These are phyloP conservation scores for Pseudomyrmex concolor DNA, from an alignment of 1,140 invertebrate genomes.

Conservation along the genomic window DNA sequence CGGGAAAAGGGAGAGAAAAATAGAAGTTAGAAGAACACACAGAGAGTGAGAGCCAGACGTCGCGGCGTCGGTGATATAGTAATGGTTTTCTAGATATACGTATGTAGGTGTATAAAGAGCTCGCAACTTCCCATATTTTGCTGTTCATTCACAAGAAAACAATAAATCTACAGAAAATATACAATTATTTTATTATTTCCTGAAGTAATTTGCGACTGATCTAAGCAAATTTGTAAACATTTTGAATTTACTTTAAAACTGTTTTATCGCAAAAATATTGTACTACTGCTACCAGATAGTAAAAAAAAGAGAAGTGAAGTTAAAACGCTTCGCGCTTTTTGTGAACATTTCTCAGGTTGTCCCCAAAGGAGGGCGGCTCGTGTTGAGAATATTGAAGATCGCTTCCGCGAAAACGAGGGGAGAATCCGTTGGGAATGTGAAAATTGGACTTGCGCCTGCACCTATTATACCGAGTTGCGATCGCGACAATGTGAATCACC, in stretches of 20 bases:
- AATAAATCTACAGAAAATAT: background rate
- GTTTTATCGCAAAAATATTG: background rate
- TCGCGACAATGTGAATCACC: conserved; percentile 18
- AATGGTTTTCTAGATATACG: conserved; percentile 43
- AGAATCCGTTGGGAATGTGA: conserved; percentile 63
- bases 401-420: conserved; percentile 59
- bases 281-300: background rate
- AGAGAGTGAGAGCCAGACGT: conserved; percentile 47
- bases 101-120: no score
- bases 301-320: background rate
- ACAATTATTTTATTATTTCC: background rate
- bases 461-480: conserved; percentile 39
- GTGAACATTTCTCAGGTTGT: conserved; percentile 24
- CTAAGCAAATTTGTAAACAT: background rate
- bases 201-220: background rate
- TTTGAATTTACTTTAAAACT: no score
- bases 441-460: conserved; percentile 49
- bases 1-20: background rate
- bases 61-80: conserved; percentile 45
- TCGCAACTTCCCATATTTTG: background rate
- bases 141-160: background rate
- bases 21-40: conserved; percentile 3
- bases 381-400: conserved; percentile 26
- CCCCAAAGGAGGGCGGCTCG: conserved; percentile 1
- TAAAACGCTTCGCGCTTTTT: conserved; percentile 31